Percentiles rank a stretch among this genome's conserved stretches.
Evolutionary conservation across 1,140 invertebrate genomes (phyloP).

Genomic region (Tetramorium simillimum): DNA sequence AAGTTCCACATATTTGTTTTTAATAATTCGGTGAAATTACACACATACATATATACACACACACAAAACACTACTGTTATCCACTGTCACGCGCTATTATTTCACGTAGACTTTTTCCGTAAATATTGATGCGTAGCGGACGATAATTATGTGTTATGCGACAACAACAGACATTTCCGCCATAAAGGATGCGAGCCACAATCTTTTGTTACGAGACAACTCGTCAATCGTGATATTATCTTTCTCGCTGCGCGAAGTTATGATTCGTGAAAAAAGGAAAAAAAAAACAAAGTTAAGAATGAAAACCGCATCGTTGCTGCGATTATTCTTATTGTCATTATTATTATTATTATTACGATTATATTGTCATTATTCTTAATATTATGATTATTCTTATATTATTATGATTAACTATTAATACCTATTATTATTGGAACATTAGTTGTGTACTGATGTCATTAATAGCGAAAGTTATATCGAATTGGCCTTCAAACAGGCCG

Average conservation of each 20-base stretch:
- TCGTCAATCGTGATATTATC: conserved; percentile 45
- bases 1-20: conserved; percentile 73
- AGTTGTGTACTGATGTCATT: conserved; percentile 51
- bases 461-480: conserved; percentile 41
- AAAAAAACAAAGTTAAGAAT: conserved; percentile 43
- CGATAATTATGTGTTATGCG: conserved; percentile 60
- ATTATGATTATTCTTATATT: conserved; percentile 73
- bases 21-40: conserved; percentile 76
- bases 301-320: conserved; percentile 76
- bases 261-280: conserved; percentile 47
- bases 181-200: background rate
- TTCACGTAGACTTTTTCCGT: conserved; percentile 67
- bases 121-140: conserved; percentile 45
- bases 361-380: conserved; percentile 74
- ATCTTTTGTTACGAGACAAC: conserved; percentile 32
- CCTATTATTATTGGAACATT: conserved; percentile 69
- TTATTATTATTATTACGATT: conserved; percentile 70
- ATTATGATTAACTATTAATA: conserved; percentile 79
- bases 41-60: conserved; percentile 17
- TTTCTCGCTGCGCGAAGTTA: conserved; percentile 42
- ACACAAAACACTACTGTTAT: conserved; percentile 77
- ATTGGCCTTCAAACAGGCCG: conserved; percentile 49
- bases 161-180: background rate
- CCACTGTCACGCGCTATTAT: conserved; percentile 75
- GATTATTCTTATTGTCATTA: conserved; percentile 75